Conservation (phyloP, 2,113 vertebrate genomes). For the Oncorhynchus clarkii region DNA sequence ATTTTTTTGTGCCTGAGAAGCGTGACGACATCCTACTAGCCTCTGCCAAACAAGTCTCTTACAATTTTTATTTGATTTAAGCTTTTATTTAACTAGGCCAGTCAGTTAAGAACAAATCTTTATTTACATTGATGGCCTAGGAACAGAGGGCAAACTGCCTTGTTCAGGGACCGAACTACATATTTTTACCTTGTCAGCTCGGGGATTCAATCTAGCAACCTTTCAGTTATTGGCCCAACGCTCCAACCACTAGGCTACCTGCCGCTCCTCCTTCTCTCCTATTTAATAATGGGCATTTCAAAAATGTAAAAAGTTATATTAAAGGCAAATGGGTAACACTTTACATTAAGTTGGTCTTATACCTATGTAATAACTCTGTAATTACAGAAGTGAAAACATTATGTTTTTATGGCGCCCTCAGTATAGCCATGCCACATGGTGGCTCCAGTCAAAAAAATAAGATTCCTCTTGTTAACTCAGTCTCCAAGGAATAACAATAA, state of each 20-base stretch:
- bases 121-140: no score
- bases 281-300: background rate
- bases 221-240: no score
- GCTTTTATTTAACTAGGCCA: no score
- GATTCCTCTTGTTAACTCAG: slow-evolving; percentile 3
- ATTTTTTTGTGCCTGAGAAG: slow-evolving; percentile 62
- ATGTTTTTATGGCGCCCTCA: background rate
- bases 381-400: background rate
- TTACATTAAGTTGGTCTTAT: background rate
- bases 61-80: no score
- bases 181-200: no score
- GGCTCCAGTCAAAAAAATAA: slow-evolving; percentile 42
- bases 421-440: background rate
- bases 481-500: slow-evolving; percentile 54
- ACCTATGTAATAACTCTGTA: background rate
- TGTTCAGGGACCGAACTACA: no score
- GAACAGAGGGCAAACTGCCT: no score
- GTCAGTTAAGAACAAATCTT: no score
- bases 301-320: background rate
- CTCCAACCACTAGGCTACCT: no score
- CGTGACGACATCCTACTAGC: slow-evolving; percentile 36
- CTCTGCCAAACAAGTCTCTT: background rate
- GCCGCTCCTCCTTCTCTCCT: no score
- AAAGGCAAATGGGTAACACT: background rate
- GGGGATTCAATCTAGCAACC: no score